Evolutionary conservation across 2,888 invertebrate genomes (phyloP).

Genomic region (Anthophora plumipes): DNA sequence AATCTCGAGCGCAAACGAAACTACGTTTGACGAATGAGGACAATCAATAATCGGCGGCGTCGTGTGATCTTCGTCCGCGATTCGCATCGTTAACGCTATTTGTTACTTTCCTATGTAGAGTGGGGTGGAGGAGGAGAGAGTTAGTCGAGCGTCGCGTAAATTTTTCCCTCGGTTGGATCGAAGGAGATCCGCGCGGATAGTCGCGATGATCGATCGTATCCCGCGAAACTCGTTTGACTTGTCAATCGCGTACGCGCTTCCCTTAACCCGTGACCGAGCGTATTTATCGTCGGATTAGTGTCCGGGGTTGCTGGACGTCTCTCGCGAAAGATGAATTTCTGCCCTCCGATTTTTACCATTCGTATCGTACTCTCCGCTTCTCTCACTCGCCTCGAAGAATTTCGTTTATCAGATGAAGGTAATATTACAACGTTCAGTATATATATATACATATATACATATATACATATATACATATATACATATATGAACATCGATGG

Average conservation of each 20-base stretch:
- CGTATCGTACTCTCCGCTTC: neutral
- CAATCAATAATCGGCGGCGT: conserved; percentile 59
- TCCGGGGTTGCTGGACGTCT: conserved; percentile 30
- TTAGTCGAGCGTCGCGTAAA: conserved; percentile 29
- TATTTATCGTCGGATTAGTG: conserved; percentile 63
- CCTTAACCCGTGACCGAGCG: conserved; percentile 56
- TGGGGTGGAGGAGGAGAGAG: neutral
- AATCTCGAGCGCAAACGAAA: conserved; percentile 19
- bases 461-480: too few relatives aligned
- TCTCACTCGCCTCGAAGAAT: neutral
- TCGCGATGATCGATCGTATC: conserved; percentile 57
- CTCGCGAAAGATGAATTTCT: conserved; percentile 27
- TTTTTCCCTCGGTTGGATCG: conserved; percentile 23
- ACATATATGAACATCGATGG: neutral
- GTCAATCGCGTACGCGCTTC: conserved; percentile 53
- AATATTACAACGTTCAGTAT: conserved; percentile 2
- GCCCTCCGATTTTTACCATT: conserved; percentile 6
- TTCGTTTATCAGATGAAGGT: conserved; percentile 37
- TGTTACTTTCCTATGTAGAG: conserved; percentile 39
- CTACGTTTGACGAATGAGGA: conserved; percentile 55
- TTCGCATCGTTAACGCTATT: conserved; percentile 61
- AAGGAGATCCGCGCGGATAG: conserved; percentile 30
- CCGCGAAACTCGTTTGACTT: conserved; percentile 60
- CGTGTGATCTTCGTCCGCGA: conserved; percentile 42
- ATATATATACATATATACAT: too few relatives aligned